A percentile compares a stretch with the other conserved stretches of the same genome.
Conservation (phyloP, 2,888 invertebrate species). For the Ichneumoninae sp. region DNA sequence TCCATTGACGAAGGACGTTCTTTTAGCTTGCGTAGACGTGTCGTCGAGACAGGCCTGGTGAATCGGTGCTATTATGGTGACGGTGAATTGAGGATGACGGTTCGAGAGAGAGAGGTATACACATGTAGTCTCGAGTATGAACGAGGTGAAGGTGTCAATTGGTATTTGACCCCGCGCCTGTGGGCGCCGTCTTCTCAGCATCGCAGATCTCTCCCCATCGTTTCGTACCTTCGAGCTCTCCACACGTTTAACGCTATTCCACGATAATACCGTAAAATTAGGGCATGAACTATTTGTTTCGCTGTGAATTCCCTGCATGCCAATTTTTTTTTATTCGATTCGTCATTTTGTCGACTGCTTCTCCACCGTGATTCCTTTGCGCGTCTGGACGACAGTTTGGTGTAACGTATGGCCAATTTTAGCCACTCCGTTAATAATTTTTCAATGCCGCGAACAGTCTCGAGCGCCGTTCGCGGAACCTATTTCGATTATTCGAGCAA, state of each 20-base stretch:
- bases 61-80: constrained; percentile 72
- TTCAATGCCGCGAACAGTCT: not conserved
- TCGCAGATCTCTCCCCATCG: constrained; percentile 47
- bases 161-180: constrained; percentile 67
- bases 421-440: not conserved
- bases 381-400: constrained; percentile 64
- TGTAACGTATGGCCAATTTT: constrained; percentile 23
- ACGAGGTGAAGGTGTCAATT: constrained; percentile 76
- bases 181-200: constrained; percentile 60
- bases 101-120: constrained; percentile 62
- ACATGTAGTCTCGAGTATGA: constrained; percentile 66
- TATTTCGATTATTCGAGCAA: constrained; percentile 40
- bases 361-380: not conserved
- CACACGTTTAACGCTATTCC: constrained; percentile 23
- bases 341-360: not conserved
- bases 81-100: constrained; percentile 69
- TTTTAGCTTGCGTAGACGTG: constrained; percentile 82
- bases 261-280: constrained; percentile 45
- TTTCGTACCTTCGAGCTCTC: constrained; percentile 41
- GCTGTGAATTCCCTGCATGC: constrained; percentile 61
- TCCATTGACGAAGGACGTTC: constrained; percentile 75
- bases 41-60: constrained; percentile 82
- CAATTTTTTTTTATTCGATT: constrained; percentile 20
- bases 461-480: constrained; percentile 23
- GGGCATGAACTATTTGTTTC: constrained; percentile 57